A percentile compares a stretch with the other conserved stretches of the same genome.
Evolutionary conservation across 2,888 invertebrate species (phyloP).

Genomic region (Drosophila paranaensis): DNA sequence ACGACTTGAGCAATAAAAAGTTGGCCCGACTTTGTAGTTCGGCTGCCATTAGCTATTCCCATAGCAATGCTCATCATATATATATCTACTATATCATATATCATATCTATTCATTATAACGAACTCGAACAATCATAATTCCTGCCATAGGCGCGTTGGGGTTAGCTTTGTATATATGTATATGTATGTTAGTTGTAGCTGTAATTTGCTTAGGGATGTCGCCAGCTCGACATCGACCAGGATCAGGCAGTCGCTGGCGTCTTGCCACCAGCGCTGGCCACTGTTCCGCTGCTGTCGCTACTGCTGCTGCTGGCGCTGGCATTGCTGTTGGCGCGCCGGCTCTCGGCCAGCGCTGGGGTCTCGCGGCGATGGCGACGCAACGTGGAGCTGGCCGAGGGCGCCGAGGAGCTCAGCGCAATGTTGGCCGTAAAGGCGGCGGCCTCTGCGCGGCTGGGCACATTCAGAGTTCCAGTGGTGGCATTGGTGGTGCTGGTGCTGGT

Average conservation of each 20-base stretch:
- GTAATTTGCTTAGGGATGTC: conserved; percentile 47
- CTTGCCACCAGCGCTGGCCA: conserved; percentile 41
- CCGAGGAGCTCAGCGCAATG: conserved; percentile 81
- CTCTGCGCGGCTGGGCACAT: conserved; percentile 78
- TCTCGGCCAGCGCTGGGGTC: conserved; percentile 56
- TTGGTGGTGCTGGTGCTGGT: conserved; percentile 25
- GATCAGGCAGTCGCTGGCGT: conserved; percentile 81
- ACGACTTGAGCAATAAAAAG: conserved; percentile 58
- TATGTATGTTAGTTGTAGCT: conserved; percentile 33
- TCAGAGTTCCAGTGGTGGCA: conserved; percentile 52
- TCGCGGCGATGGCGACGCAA: conserved; percentile 74
- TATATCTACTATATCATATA: conserved; percentile 45
- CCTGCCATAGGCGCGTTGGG: conserved; percentile 76
- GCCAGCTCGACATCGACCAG: conserved; percentile 68
- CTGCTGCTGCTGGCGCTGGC: conserved; percentile 57
- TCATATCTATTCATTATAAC: conserved; percentile 57
- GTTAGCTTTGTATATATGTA: conserved; percentile 61
- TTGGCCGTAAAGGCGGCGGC: conserved; percentile 73
- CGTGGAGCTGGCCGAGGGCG: conserved; percentile 80
- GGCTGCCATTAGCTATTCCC: conserved; percentile 27
- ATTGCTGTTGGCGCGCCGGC: conserved; percentile 66
- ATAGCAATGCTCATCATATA: conserved; percentile 26
- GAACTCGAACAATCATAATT: conserved; percentile 68
- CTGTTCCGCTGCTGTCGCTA: conserved; percentile 28
- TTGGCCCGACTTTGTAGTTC: conserved; percentile 26